Conservation (phyloP, 2,888 invertebrate species). For the Scaptomyza flava region DNA sequence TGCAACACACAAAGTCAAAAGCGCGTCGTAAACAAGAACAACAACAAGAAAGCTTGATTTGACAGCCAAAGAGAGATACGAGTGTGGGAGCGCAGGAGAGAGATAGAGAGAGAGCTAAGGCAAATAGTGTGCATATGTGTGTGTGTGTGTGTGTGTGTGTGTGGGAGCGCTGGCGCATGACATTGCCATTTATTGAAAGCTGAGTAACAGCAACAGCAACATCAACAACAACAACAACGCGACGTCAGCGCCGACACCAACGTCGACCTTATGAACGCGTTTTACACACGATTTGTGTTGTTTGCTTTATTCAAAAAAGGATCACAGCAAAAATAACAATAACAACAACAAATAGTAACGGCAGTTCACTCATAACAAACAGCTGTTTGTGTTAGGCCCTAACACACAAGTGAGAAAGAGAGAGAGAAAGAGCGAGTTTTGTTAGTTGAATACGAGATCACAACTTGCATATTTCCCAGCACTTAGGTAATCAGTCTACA, state of each 20-base stretch:
- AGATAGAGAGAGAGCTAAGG: constrained; percentile 8
- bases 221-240: constrained; percentile 23
- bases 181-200: constrained; percentile 79
- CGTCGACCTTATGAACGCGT: constrained; percentile 48
- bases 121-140: constrained; percentile 6
- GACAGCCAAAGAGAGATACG: constrained; percentile 12
- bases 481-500: not conserved
- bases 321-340: constrained; percentile 27
- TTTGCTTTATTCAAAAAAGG: constrained; percentile 27
- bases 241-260: constrained; percentile 21
- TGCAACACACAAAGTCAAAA: constrained; percentile 42
- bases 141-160: constrained; percentile 14
- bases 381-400: constrained; percentile 74
- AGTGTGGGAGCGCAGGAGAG: constrained; percentile 4
- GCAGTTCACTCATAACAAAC: constrained; percentile 55
- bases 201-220: constrained; percentile 19
- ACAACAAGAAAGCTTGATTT: constrained; percentile 61
- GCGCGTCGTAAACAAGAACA: constrained; percentile 68
- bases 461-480: not conserved
- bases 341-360: constrained; percentile 36
- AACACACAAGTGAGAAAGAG: constrained; percentile 7
- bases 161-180: constrained; percentile 62
- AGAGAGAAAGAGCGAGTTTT: not conserved
- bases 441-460: not conserved
- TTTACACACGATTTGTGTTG: constrained; percentile 37